Percentiles rank a stretch among this genome's conserved stretches.
Conservation (phyloP, 2,888 invertebrate genomes). For the Auanema sp. region DNA sequence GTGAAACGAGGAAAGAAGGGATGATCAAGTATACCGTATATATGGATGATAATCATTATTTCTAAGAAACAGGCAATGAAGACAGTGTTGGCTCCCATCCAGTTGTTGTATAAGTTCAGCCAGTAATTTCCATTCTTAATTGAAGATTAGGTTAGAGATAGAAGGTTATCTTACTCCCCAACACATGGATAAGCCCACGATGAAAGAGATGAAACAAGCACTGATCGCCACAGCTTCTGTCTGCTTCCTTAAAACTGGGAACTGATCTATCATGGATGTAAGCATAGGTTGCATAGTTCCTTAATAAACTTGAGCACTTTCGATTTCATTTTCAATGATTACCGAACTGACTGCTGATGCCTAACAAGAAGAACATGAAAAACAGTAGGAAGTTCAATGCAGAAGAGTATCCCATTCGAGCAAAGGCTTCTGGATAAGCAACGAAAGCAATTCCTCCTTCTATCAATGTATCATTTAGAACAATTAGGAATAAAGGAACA, state of each 20-base stretch:
- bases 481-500: not conserved
- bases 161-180: conserved; percentile 17
- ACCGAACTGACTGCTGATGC: conserved; percentile 48
- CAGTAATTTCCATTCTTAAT: conserved; percentile 13
- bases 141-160: not conserved
- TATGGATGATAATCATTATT: conserved; percentile 13
- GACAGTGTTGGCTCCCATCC: conserved; percentile 6
- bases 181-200: conserved; percentile 19
- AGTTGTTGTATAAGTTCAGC: conserved; percentile 1
- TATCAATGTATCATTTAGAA: not conserved
- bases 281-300: conserved; percentile 15
- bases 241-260: conserved; percentile 6
- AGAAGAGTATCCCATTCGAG: conserved; percentile 55
- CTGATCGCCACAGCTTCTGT: conserved; percentile 11
- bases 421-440: conserved; percentile 64
- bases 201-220: conserved; percentile 17
- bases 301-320: conserved; percentile 10
- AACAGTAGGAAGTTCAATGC: conserved; percentile 65
- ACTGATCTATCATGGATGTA: conserved; percentile 17
- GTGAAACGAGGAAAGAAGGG: not conserved
- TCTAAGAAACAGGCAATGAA: conserved; percentile 10
- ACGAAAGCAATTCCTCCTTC: conserved; percentile 62
- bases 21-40: conserved; percentile 9
- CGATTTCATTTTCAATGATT: not conserved
- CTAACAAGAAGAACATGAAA: conserved; percentile 65